A percentile compares a stretch with the other conserved stretches of the same genome.
phyloP scores from a whole-genome alignment of 1,140 invertebrate species.

The Ladona fulva region DNA sequence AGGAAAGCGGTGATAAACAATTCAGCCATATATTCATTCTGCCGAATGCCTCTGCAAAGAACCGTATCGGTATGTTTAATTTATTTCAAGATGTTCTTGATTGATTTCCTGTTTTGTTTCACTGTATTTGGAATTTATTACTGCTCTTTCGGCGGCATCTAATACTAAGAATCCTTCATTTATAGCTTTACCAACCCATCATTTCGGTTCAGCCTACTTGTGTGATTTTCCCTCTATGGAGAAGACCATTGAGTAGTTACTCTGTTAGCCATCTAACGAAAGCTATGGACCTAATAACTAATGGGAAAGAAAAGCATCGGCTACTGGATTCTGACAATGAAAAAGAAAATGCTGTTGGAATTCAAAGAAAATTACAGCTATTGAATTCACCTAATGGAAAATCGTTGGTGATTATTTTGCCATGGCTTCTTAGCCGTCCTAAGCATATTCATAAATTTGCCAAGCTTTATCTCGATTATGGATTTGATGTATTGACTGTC shows the following conservation, averaged over 20 bases:
- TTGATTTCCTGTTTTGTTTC: neutral
- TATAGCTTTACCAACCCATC: neutral
- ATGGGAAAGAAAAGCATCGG: neutral
- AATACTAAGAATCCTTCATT: neutral
- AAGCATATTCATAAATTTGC: conserved; percentile 76
- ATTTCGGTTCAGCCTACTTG: neutral
- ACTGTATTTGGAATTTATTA: neutral
- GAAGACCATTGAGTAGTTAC: neutral
- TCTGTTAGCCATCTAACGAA: neutral
- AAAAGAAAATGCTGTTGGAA: neutral
- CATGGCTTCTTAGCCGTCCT: conserved; percentile 73
- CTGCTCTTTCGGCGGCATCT: no score
- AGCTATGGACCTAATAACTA: neutral
- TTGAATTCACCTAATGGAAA: neutral
- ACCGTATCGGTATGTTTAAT: neutral
- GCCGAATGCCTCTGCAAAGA: neutral
- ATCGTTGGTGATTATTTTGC: conserved; percentile 62
- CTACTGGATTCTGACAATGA: neutral
- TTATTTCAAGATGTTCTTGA: neutral
- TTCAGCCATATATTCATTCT: neutral
- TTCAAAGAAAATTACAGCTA: neutral
- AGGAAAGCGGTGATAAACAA: no score
- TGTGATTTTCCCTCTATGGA: neutral
- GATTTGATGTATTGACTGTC: conserved; percentile 77
- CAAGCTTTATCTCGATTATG: conserved; percentile 69